phyloP scores from a whole-genome alignment of 2,113 vertebrate species.

The Erythrolamprus reginae region DNA sequence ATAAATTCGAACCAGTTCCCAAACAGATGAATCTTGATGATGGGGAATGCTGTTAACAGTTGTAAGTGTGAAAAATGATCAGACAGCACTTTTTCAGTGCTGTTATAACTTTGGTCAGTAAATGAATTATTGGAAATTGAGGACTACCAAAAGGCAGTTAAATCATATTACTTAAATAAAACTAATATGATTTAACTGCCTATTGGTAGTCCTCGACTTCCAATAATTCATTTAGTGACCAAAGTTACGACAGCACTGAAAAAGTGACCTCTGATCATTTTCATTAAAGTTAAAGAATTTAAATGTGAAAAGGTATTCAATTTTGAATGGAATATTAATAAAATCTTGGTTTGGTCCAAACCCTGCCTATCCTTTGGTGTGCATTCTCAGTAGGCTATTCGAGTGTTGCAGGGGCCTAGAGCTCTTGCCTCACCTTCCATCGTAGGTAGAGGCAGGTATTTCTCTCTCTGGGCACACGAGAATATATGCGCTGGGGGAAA shows the following conservation, averaged over 20 bases:
- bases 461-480: no score
- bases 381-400: background rate
- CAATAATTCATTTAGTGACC: no score
- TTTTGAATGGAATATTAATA: background rate
- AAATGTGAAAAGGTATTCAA: background rate
- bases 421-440: no score
- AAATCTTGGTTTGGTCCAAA: background rate
- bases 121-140: background rate
- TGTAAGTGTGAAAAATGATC: background rate
- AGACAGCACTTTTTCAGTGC: background rate
- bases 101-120: background rate
- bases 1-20: background rate
- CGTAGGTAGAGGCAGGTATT: no score
- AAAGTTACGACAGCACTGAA: no score
- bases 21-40: background rate
- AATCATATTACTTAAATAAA: no score
- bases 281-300: background rate
- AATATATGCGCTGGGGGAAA: no score
- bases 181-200: no score
- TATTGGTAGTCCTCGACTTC: no score
- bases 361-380: background rate
- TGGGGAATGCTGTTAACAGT: background rate
- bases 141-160: background rate
- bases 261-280: no score
- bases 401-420: no score